These are phyloP conservation scores for Drosophila buzzatii DNA, from an alignment of 2,888 invertebrate genomes.

Conservation along the genomic window DNA sequence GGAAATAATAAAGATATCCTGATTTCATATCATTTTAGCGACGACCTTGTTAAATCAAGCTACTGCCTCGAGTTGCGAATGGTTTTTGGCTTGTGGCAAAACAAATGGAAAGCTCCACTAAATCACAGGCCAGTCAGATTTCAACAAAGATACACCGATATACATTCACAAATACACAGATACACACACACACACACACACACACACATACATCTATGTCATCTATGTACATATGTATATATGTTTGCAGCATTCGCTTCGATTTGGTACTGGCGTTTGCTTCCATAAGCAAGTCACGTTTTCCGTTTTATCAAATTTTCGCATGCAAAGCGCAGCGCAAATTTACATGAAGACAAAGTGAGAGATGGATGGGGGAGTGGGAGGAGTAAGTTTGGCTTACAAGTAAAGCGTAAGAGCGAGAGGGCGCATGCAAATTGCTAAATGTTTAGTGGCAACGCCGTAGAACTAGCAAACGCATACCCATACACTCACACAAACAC, in stretches of 20 bases:
- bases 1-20: constrained; percentile 70
- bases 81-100: constrained; percentile 19
- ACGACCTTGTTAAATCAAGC: constrained; percentile 70
- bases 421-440: constrained; percentile 53
- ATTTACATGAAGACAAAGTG: constrained; percentile 71
- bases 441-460: constrained; percentile 53
- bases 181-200: constrained; percentile 11
- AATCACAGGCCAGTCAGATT: constrained; percentile 59
- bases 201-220: constrained; percentile 12
- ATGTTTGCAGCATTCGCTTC: constrained; percentile 23
- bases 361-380: background rate
- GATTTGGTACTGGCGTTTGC: constrained; percentile 18
- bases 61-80: constrained; percentile 47
- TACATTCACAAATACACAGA: background rate
- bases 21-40: constrained; percentile 66
- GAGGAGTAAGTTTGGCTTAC: background rate
- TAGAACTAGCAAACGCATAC: constrained; percentile 55
- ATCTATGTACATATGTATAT: constrained; percentile 16
- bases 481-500: constrained; percentile 13
- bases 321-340: constrained; percentile 66
- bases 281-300: constrained; percentile 79
- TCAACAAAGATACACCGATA: constrained; percentile 41
- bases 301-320: constrained; percentile 79
- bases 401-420: constrained; percentile 9
- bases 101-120: constrained; percentile 66